These are phyloP conservation scores for Tethea ocularis DNA, from an alignment of 2,888 invertebrate species.

Conservation along the genomic window DNA sequence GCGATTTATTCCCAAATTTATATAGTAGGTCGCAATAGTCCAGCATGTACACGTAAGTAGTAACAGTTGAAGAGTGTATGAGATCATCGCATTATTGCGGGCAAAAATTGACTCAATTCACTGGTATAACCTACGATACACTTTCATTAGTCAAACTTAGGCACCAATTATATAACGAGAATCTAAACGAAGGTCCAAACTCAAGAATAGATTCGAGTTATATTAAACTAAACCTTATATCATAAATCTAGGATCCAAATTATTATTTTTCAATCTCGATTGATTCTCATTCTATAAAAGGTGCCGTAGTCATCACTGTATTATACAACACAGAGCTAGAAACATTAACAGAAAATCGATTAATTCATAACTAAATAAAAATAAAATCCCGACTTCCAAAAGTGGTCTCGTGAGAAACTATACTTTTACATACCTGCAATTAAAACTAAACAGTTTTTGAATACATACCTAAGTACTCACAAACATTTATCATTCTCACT, in stretches of 20 bases:
- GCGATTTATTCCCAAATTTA: constrained; percentile 51
- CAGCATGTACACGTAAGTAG: constrained; percentile 54
- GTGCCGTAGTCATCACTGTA: constrained; percentile 42
- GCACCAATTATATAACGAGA: too few relatives aligned
- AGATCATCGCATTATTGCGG: constrained; percentile 74
- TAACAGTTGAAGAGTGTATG: constrained; percentile 65
- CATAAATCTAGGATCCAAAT: too few relatives aligned
- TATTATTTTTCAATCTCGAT: too few relatives aligned
- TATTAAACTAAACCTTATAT: too few relatives aligned
- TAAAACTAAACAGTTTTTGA: not conserved
- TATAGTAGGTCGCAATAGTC: constrained; percentile 42
- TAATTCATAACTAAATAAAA: constrained; percentile 57
- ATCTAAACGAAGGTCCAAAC: too few relatives aligned
- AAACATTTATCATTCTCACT: constrained; percentile 2
- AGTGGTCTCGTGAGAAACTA: not conserved
- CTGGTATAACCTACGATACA: constrained; percentile 54
- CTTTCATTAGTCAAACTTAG: constrained; percentile 40
- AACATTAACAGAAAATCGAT: constrained; percentile 54
- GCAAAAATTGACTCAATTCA: constrained; percentile 75
- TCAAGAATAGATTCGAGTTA: too few relatives aligned
- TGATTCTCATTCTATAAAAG: too few relatives aligned
- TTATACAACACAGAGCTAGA: constrained; percentile 51
- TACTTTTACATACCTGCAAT: not conserved
- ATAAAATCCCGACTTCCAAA: not conserved
- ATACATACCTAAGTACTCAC: not conserved